These are phyloP conservation scores for Porites lobata DNA, from an alignment of 92 coral and sea anemone genomes.

Conservation along the genomic window DNA sequence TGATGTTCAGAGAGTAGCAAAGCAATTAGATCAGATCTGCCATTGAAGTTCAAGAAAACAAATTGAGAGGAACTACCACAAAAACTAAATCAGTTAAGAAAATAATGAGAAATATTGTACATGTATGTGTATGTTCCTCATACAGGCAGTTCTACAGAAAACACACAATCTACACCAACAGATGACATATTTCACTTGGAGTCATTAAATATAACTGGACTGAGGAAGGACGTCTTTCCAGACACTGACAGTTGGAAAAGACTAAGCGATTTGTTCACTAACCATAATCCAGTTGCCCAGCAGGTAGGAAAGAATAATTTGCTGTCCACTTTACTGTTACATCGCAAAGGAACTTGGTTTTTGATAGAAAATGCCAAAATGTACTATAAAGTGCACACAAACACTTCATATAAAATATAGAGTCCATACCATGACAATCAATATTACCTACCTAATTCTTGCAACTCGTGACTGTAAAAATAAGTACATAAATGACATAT, in stretches of 20 bases:
- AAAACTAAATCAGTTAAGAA: no score
- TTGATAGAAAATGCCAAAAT: background rate
- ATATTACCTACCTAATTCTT: background rate
- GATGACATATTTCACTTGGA: background rate
- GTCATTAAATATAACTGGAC: background rate
- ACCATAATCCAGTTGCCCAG: background rate
- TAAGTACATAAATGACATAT: background rate
- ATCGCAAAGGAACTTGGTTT: background rate
- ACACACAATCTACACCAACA: background rate
- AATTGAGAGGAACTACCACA: no score
- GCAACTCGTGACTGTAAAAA: background rate
- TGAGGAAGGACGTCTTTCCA: slow-evolving; percentile 1
- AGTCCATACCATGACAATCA: no score
- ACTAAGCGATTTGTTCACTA: background rate
- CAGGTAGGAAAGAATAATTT: background rate
- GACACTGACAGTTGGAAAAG: background rate
- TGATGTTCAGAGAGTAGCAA: no score
- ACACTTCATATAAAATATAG: no score
- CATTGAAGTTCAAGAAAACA: no score
- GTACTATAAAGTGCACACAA: background rate
- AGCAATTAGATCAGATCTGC: no score
- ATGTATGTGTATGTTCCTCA: background rate
- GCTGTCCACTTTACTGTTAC: background rate
- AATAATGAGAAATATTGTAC: no score
- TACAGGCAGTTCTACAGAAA: background rate